Percentiles rank a stretch among this genome's conserved stretches.
Evolutionary conservation across 2,113 vertebrate species (phyloP).

Genomic region (Capreolus pygargus): DNA sequence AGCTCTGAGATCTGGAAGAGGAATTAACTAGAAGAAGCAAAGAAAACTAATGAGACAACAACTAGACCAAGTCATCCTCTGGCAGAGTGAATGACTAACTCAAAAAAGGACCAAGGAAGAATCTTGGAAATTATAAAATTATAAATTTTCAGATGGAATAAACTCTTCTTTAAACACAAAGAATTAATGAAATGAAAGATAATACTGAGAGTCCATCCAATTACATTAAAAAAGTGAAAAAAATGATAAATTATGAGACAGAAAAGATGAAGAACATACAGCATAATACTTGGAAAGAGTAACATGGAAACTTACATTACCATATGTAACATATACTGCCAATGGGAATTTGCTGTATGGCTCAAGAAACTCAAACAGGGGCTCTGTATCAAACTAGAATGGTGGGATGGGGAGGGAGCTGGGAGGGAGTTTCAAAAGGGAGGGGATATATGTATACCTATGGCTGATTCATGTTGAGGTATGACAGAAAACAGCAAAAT

Average conservation of each 20-base stretch:
- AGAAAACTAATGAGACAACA: background rate
- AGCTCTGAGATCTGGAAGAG: background rate
- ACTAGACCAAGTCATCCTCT: background rate
- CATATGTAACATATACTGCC: background rate
- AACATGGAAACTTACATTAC: background rate
- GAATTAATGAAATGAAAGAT: constrained; percentile 20
- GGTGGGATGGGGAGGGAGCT: background rate
- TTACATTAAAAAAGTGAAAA: constrained; percentile 2
- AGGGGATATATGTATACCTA: background rate
- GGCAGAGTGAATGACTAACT: background rate
- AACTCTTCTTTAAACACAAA: background rate
- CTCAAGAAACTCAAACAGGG: background rate
- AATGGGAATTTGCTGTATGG: background rate
- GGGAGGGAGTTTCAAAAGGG: background rate
- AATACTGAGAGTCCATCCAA: background rate
- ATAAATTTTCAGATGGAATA: background rate
- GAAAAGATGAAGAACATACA: background rate
- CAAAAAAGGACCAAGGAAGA: background rate
- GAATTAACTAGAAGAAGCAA: background rate
- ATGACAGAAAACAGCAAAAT: background rate
- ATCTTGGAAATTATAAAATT: background rate
- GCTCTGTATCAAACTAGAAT: background rate
- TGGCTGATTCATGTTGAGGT: background rate
- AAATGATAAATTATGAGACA: background rate
- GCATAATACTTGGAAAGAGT: background rate